A percentile compares a stretch with the other conserved stretches of the same genome.
Evolutionary conservation across 2,888 invertebrate species (phyloP).

Genomic region (Mayetiola destructor): DNA sequence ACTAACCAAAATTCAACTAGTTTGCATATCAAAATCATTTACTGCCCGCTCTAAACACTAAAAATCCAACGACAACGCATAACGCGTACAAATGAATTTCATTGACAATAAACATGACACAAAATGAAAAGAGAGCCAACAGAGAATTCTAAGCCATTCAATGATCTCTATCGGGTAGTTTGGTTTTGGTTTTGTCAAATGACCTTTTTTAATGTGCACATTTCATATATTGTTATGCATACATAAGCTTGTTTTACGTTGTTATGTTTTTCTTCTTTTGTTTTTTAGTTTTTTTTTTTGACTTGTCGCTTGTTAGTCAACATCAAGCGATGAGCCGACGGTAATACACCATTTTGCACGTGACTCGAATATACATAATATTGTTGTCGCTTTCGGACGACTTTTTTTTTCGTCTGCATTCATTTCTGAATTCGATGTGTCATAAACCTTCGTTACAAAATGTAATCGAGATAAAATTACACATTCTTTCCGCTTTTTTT

Average conservation of each 20-base stretch:
- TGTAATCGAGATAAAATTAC: too few relatives aligned
- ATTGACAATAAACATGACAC: neutral
- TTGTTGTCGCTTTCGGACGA: too few relatives aligned
- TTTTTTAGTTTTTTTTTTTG: too few relatives aligned
- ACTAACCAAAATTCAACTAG: neutral
- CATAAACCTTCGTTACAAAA: too few relatives aligned
- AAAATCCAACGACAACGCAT: neutral
- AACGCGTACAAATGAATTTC: neutral
- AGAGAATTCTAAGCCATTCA: neutral
- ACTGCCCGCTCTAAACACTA: conserved; percentile 1
- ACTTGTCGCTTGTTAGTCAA: too few relatives aligned
- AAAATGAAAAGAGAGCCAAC: neutral
- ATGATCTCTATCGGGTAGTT: conserved; percentile 7
- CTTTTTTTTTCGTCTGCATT: neutral
- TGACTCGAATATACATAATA: too few relatives aligned
- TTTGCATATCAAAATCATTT: conserved; percentile 12
- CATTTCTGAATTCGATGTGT: too few relatives aligned
- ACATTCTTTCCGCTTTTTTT: too few relatives aligned
- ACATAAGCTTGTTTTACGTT: neutral
- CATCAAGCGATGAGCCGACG: too few relatives aligned
- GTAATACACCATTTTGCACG: too few relatives aligned
- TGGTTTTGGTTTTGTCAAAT: conserved; percentile 7
- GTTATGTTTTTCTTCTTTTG: too few relatives aligned
- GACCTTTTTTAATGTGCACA: conserved; percentile 7
- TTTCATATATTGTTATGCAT: conserved; percentile 5